phyloP scores from a whole-genome alignment of 2,888 invertebrate species.

The Acronicta psi region DNA sequence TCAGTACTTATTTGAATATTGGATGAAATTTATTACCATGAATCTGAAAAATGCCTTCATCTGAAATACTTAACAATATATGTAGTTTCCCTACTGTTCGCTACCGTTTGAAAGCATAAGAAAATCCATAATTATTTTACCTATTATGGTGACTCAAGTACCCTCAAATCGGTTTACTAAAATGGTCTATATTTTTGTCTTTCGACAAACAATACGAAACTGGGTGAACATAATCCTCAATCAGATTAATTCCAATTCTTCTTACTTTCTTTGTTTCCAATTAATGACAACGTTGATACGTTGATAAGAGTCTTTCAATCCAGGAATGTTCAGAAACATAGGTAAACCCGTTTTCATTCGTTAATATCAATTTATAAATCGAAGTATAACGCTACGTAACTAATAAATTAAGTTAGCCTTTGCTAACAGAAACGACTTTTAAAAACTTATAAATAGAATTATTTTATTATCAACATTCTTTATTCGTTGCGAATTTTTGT shows the following conservation, averaged over 20 bases:
- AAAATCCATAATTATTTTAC: too few species aligned
- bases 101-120: too few species aligned
- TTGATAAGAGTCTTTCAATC: not conserved
- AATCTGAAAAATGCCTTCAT: too few species aligned
- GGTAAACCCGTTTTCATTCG: slow-evolving; percentile 21
- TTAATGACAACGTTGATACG: not conserved
- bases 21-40: too few species aligned
- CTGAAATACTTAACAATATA: too few species aligned
- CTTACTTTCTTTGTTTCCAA: not conserved
- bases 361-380: slow-evolving; percentile 37
- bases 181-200: too few species aligned
- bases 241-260: not conserved
- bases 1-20: too few species aligned
- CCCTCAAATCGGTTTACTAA: too few species aligned
- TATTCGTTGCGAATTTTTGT: too few species aligned
- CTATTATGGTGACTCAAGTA: too few species aligned
- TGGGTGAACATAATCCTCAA: not conserved
- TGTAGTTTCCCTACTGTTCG: too few species aligned
- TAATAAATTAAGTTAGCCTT: slow-evolving; percentile 30
- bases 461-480: slow-evolving; percentile 12
- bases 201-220: too few species aligned
- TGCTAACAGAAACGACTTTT: slow-evolving; percentile 33
- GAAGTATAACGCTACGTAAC: slow-evolving; percentile 33
- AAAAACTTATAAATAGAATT: slow-evolving; percentile 36
- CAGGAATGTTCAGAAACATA: slow-evolving; percentile 7